Base-by-base conservation (phyloP, 2,797 vertebrate genomes). In the Kryptopterus vitreolus region DNA sequence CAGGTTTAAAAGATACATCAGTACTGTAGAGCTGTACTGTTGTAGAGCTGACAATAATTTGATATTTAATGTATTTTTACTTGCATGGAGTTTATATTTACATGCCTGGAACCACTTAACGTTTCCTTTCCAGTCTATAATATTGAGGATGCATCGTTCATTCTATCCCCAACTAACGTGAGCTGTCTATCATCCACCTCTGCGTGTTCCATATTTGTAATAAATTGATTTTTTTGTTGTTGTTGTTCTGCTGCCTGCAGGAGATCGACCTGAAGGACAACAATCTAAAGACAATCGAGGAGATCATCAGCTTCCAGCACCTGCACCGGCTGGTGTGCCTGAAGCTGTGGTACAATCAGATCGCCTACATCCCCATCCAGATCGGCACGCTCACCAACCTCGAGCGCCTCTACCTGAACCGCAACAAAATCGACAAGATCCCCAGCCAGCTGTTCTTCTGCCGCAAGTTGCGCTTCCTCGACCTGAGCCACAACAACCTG, bases 281-380 rank as follows among this genome's bases (percentile, higher is more conserved):
- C 92, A 99, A 99, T 76, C 92, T 99, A 81, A 98, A 99, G 92
- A 99, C 98, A 10, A 97, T 99, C 0, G 98, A 99, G 89, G 98
- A 99, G 94, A 98, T 99, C 89, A 98, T 99, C 92, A 99, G 97
- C 91, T 98, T 99, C 92, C 97, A 99, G 92, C 98, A 99, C 86
- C 91, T 99, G 52, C 97, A 98, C 87, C 95, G 97, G 33, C 96
- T 99, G 1, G 91, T 92, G 82, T 93, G 92, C 80, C 95, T 99
- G 85, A 98, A 96, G 90, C 87, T 99, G 86, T 99, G 97, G 97
- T 98, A 98, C 92, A 99, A 99, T 92, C 96, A 99, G 91, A 98
- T 99, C 12, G 96, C 96, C 90, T 98, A 99, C 89, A 98, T 99
- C 88, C 97, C 98, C 89, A 95, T 97, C 88, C 96, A 98, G 89